Percentiles rank a stretch among this genome's conserved stretches.
Conservation (phyloP, 2,888 invertebrate species). For the Nysson spinosus region DNA sequence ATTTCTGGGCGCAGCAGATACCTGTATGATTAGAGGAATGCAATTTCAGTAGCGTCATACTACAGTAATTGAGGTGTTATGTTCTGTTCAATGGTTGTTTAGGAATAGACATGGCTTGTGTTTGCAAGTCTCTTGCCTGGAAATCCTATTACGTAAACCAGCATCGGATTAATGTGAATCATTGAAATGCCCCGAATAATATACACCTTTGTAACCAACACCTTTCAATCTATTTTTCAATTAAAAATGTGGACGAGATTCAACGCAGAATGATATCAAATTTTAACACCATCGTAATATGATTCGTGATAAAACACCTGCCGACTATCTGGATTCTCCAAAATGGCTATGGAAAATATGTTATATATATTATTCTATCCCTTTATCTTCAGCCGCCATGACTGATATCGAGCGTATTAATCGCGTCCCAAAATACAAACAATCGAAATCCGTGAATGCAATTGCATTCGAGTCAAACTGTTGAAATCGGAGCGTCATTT, state of each 20-base stretch:
- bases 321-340: too few relatives aligned
- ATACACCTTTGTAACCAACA: too few relatives aligned
- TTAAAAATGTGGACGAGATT: too few relatives aligned
- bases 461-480: constrained; percentile 9
- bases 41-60: constrained; percentile 11
- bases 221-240: too few relatives aligned
- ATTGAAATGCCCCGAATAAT: constrained; percentile 3
- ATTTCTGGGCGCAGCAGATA: background rate
- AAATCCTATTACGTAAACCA: constrained; percentile 39
- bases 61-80: constrained; percentile 24
- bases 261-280: too few relatives aligned
- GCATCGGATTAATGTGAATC: constrained; percentile 13
- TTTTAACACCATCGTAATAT: too few relatives aligned
- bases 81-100: constrained; percentile 23
- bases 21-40: background rate
- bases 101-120: background rate
- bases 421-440: background rate
- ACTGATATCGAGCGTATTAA: too few relatives aligned
- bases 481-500: constrained; percentile 12
- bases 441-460: constrained; percentile 9
- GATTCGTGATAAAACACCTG: too few relatives aligned
- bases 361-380: too few relatives aligned
- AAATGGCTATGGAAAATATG: too few relatives aligned
- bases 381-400: too few relatives aligned
- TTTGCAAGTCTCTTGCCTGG: constrained; percentile 23